phyloP scores from a whole-genome alignment of 2,888 invertebrate species.

The Steinernema carpocapsae region DNA sequence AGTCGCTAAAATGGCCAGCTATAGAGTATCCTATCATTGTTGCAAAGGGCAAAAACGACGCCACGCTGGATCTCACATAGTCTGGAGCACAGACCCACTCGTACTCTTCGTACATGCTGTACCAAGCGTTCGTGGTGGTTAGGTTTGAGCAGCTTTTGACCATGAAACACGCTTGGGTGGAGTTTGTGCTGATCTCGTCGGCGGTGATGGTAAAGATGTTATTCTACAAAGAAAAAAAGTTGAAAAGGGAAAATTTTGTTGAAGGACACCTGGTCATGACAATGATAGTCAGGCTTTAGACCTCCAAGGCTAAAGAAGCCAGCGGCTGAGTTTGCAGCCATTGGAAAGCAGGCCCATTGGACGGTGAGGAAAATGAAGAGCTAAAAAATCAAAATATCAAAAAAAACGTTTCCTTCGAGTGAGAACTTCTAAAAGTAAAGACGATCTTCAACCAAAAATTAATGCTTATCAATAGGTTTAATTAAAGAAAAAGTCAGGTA shows the following conservation, averaged over 20 bases:
- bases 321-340: constrained; percentile 30
- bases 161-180: constrained; percentile 41
- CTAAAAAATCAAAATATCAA: constrained; percentile 7
- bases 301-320: constrained; percentile 45
- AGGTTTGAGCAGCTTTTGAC: constrained; percentile 40
- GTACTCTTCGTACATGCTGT: constrained; percentile 44
- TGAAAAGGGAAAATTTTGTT: constrained; percentile 13
- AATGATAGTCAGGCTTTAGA: constrained; percentile 43
- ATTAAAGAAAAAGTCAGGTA: no score
- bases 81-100: constrained; percentile 48
- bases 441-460: no score
- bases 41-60: constrained; percentile 42
- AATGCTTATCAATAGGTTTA: no score
- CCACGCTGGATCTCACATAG: constrained; percentile 39
- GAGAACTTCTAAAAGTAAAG: no score
- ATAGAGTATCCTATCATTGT: constrained; percentile 39
- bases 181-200: constrained; percentile 36
- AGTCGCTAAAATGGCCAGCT: constrained; percentile 44
- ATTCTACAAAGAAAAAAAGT: constrained; percentile 26
- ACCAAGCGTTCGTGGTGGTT: constrained; percentile 41
- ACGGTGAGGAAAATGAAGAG: constrained; percentile 37
- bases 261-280: constrained; percentile 38
- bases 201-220: constrained; percentile 37
- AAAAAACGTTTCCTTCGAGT: no score
- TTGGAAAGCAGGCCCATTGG: constrained; percentile 38